These are phyloP conservation scores for Tubulanus polymorphus DNA, from an alignment of 2,888 invertebrate genomes.

Conservation along the genomic window DNA sequence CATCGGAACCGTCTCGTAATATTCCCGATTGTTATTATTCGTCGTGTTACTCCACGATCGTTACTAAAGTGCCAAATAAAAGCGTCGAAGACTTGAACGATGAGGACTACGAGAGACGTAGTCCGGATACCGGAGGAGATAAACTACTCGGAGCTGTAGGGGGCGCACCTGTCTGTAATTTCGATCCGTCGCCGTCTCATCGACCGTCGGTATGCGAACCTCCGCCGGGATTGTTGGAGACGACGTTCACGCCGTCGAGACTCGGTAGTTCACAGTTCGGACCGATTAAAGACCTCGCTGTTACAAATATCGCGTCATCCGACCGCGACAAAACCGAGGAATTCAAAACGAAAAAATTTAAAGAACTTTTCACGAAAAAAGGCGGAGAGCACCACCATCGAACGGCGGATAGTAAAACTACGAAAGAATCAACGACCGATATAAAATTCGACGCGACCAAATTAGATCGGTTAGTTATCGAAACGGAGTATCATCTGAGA, in stretches of 20 bases:
- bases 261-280: conserved; percentile 33
- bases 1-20: conserved; percentile 24
- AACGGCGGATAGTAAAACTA: background rate
- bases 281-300: conserved; percentile 48
- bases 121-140: background rate
- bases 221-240: background rate
- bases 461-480: background rate
- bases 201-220: background rate
- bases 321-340: conserved; percentile 44
- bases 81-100: conserved; percentile 40
- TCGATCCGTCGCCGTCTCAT: background rate
- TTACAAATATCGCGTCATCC: conserved; percentile 41
- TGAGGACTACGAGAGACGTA: conserved; percentile 20
- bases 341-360: conserved; percentile 33
- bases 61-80: conserved; percentile 39
- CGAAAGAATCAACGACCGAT: background rate
- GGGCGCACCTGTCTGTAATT: conserved; percentile 14
- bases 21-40: too few species aligned
- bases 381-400: background rate
- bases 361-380: background rate
- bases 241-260: background rate
- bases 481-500: too few species aligned
- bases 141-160: conserved; percentile 17
- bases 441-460: background rate
- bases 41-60: conserved; percentile 39